These are phyloP conservation scores for Drosophila nannoptera DNA, from an alignment of 1,140 invertebrate genomes.

Conservation along the genomic window DNA sequence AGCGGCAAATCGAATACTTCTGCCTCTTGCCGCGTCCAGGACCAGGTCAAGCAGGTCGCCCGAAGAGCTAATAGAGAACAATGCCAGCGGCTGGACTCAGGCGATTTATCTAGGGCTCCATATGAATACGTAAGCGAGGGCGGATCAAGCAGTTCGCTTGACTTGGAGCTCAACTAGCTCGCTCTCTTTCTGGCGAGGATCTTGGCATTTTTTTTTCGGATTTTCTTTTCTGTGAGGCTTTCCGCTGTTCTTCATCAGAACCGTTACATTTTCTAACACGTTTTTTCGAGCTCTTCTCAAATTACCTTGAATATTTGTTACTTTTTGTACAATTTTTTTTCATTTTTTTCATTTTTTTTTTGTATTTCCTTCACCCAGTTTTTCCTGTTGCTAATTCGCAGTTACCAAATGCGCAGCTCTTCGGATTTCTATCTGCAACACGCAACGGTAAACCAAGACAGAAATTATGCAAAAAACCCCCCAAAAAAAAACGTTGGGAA, in stretches of 20 bases:
- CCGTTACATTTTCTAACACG: conserved; percentile 35
- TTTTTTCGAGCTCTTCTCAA: conserved; percentile 25
- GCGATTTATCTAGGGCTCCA: no score
- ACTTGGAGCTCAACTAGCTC: not conserved
- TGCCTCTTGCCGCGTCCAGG: conserved; percentile 2
- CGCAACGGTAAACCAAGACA: conserved; percentile 51
- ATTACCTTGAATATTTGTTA: conserved; percentile 40
- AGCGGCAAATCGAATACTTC: conserved; percentile 6
- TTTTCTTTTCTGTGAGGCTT: no score
- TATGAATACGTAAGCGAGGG: no score
- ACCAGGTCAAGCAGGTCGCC: conserved; percentile 29
- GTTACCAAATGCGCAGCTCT: conserved; percentile 29
- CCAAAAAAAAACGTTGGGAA: conserved; percentile 4
- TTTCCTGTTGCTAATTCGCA: not conserved
- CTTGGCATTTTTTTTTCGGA: no score
- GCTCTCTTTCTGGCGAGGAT: no score
- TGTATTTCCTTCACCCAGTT: conserved; percentile 6
- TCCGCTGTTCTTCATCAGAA: no score
- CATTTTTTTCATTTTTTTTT: conserved; percentile 7
- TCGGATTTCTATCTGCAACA: conserved; percentile 69
- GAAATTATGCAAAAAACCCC: conserved; percentile 46
- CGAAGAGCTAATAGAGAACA: not conserved
- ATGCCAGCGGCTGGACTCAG: no score
- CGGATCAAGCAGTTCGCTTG: no score
- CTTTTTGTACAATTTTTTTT: conserved; percentile 8